A percentile compares a stretch with the other conserved stretches of the same genome.
Evolutionary conservation across 92 coral and sea anemone genomes (phyloP).

Genomic region (Plumapathes pennacea): DNA sequence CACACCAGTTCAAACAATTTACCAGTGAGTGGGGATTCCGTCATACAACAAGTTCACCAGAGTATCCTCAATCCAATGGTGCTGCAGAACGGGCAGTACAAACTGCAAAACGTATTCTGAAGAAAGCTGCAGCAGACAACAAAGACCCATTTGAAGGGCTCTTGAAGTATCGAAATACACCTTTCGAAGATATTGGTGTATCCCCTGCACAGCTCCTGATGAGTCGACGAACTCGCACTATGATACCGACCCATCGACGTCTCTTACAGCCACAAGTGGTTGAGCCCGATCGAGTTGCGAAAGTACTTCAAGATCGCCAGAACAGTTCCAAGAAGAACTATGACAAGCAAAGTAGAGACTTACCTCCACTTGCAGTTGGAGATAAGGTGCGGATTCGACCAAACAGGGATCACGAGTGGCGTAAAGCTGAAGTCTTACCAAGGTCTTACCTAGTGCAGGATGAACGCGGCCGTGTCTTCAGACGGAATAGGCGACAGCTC

Average conservation of each 20-base stretch:
- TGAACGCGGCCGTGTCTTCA: constrained; percentile 17
- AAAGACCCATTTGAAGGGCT: constrained; percentile 47
- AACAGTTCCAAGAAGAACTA: constrained; percentile 3
- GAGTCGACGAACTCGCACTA: constrained; percentile 30
- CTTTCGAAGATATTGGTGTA: constrained; percentile 37
- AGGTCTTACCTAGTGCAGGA: constrained; percentile 31
- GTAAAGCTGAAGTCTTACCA: constrained; percentile 32
- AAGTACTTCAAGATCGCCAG: constrained; percentile 27
- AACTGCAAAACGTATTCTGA: constrained; percentile 41
- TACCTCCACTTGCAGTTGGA: constrained; percentile 30
- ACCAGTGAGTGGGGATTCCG: constrained; percentile 42
- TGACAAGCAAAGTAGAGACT: constrained; percentile 11
- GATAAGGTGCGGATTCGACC: constrained; percentile 40
- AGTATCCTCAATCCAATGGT: constrained; percentile 54
- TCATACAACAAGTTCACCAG: constrained; percentile 42
- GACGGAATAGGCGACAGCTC: constrained; percentile 33
- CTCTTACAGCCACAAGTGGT: constrained; percentile 24
- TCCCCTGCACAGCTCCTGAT: constrained; percentile 37
- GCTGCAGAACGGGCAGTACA: constrained; percentile 51
- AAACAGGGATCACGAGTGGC: constrained; percentile 21
- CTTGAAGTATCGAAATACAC: constrained; percentile 39
- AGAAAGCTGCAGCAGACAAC: constrained; percentile 32
- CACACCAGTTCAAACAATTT: constrained; percentile 43
- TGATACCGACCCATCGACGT: constrained; percentile 49
- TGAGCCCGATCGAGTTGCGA: constrained; percentile 26